phyloP scores from a whole-genome alignment of 2,888 invertebrate species.

The Nomada flava region DNA sequence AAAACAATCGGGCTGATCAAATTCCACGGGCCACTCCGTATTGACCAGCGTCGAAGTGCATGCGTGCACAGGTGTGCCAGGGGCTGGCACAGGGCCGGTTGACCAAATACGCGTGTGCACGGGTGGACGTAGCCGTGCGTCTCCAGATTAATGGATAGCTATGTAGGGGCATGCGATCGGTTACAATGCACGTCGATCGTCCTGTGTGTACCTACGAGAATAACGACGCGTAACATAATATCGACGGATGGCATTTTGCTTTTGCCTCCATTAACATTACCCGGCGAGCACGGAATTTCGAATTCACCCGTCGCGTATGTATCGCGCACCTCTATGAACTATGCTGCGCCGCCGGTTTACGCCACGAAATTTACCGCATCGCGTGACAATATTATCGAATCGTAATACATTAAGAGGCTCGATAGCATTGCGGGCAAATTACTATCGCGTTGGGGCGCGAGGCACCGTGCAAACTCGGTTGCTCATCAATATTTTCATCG shows the following conservation, averaged over 20 bases:
- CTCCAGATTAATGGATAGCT: slow-evolving; percentile 67
- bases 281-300: slow-evolving; percentile 50
- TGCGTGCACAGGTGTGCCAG: slow-evolving; percentile 61
- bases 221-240: slow-evolving; percentile 72
- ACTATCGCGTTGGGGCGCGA: slow-evolving; percentile 8
- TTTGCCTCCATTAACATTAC: slow-evolving; percentile 68
- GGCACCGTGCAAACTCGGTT: slow-evolving; percentile 7
- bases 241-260: slow-evolving; percentile 73
- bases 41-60: slow-evolving; percentile 56
- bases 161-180: slow-evolving; percentile 56
- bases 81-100: slow-evolving; percentile 17
- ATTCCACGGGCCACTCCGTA: slow-evolving; percentile 33
- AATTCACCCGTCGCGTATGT: slow-evolving; percentile 31
- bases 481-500: slow-evolving; percentile 37
- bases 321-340: neutral
- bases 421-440: slow-evolving; percentile 28
- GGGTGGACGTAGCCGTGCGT: neutral
- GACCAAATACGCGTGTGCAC: slow-evolving; percentile 42
- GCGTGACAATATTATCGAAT: slow-evolving; percentile 54
- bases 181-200: slow-evolving; percentile 66
- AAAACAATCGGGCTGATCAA: slow-evolving; percentile 38
- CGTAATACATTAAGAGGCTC: slow-evolving; percentile 43
- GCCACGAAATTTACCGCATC: slow-evolving; percentile 41
- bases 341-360: slow-evolving; percentile 21
- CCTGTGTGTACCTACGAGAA: slow-evolving; percentile 61